Conservation (phyloP, 2,888 invertebrate genomes). For the Acanthoscelides obtectus region DNA sequence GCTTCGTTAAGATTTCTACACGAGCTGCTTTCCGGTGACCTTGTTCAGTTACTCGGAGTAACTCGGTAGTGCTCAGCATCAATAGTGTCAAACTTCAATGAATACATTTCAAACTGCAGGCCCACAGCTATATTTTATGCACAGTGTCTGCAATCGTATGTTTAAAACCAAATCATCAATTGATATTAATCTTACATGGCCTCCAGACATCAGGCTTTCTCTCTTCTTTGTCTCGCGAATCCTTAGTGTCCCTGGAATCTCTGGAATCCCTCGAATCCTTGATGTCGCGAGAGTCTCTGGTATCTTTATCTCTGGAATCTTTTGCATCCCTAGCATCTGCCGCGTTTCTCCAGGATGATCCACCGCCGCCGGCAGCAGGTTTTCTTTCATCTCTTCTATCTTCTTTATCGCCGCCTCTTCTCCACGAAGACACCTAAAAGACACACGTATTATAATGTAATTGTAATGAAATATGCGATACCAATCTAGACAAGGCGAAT, state of each 20-base stretch:
- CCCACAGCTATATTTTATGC: no score
- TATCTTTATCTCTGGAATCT: neutral
- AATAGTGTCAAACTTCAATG: no score
- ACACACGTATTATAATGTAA: no score
- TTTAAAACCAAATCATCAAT: no score
- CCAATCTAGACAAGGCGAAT: no score
- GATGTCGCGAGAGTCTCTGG: neutral
- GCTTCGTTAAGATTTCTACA: no score
- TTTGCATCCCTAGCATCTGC: slow-evolving; percentile 4
- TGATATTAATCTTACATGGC: neutral
- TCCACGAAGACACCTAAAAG: slow-evolving; percentile 24
- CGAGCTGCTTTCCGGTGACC: no score
- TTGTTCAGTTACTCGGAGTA: no score
- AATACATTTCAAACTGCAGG: no score
- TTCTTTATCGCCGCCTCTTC: slow-evolving; percentile 14
- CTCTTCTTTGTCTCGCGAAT: neutral
- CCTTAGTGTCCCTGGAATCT: slow-evolving; percentile 1
- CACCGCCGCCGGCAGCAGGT: slow-evolving; percentile 9
- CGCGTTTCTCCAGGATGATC: slow-evolving; percentile 17
- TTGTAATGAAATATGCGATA: no score
- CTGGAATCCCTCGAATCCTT: neutral
- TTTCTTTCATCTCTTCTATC: slow-evolving; percentile 7
- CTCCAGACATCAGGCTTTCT: neutral
- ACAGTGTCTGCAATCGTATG: no score
- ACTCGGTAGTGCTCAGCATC: no score